Base-by-base conservation (phyloP, 53 echinoderm and acorn worm species). In the Antedon mediterranea region DNA sequence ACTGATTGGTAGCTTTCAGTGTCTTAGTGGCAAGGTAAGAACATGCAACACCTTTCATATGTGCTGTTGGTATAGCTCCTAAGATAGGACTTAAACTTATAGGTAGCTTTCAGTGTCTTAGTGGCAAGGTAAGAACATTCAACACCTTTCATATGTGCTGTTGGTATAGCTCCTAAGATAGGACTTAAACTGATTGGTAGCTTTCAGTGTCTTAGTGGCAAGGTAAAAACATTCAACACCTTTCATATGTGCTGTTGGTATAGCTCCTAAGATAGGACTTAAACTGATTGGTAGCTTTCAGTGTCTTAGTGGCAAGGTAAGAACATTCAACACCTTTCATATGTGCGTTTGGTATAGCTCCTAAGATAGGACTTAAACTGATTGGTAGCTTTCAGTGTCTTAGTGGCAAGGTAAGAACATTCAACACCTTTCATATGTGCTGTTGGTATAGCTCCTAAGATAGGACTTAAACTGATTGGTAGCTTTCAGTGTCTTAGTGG, bases 111-210 rank as follows among this genome's bases (percentile, higher is more conserved):
- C 95, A 95, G 83, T 95, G 91, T 77, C 76, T 95, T 11, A 92
- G 87, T 43, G 90, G 95, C 83, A 95, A 95, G 89, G 95, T 95
- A 80, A n/a, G n/a, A n/a, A n/a, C n/a, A n/a, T n/a, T n/a, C n/a
- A n/a, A n/a, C n/a, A n/a, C n/a, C n/a, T n/a, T n/a, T n/a, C 81
- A 31, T 78, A 81, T 95, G 95, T 37, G 83, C 79, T 0, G 89
- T 91, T 9, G 95, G 95, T 7, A 42, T 74, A 20, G 89, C 89
- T 30, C 85, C 89, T 26, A 75, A 89, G 34, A 85, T 80, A 32
- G 91, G 91, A 13, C 76, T 81, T 9, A 89, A 85, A 79, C 81
- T 92, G 15, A 89, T 75, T 28, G 95, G 95, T 7, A 87, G 95
- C 37, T 87, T 95, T 71, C 95, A 95, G 83, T 95, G 91, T 77